Conservation (phyloP, 2,888 invertebrate genomes). For the Drosophila leonis region DNA sequence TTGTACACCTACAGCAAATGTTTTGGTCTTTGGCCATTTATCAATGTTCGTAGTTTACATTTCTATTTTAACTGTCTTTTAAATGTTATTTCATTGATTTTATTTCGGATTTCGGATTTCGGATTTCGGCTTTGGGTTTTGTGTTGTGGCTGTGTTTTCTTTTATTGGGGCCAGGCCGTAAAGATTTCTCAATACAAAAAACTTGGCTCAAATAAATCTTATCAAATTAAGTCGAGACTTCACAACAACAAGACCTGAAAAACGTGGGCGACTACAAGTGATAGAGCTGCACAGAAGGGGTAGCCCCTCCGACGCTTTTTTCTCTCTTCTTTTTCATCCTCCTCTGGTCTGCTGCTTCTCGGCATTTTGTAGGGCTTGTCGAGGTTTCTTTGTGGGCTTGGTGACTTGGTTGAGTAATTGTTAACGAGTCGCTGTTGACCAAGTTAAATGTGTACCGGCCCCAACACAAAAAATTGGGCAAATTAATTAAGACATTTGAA, state of each 20-base stretch:
- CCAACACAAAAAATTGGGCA: conserved; percentile 66
- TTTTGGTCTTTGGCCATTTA: conserved; percentile 42
- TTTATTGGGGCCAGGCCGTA: conserved; percentile 48
- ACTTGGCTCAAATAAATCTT: conserved; percentile 78
- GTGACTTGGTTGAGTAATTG: conserved; percentile 61
- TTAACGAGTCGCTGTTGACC: conserved; percentile 64
- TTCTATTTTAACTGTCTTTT: conserved; percentile 71
- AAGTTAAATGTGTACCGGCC: conserved; percentile 60
- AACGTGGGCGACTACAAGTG: conserved; percentile 65
- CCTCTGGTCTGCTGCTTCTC: conserved; percentile 12
- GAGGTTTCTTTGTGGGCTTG: conserved; percentile 53
- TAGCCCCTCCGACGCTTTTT: conserved; percentile 1
- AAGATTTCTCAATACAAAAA: conserved; percentile 59
- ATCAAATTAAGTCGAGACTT: conserved; percentile 77
- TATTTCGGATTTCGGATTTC: conserved; percentile 22
- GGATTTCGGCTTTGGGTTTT: too few relatives aligned
- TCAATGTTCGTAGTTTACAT: conserved; percentile 59
- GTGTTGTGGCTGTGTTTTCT: conserved; percentile 6
- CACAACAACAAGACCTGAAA: conserved; percentile 44
- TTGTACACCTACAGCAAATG: conserved; percentile 27
- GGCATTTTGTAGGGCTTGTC: conserved; percentile 62
- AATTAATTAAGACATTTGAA: conserved; percentile 78
- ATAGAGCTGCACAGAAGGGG: conserved; percentile 50
- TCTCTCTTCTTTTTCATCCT: conserved; percentile 1
- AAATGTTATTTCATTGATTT: conserved; percentile 62